Evolutionary conservation across 2,888 invertebrate genomes (phyloP).

Genomic region (Miltochrista miniata): DNA sequence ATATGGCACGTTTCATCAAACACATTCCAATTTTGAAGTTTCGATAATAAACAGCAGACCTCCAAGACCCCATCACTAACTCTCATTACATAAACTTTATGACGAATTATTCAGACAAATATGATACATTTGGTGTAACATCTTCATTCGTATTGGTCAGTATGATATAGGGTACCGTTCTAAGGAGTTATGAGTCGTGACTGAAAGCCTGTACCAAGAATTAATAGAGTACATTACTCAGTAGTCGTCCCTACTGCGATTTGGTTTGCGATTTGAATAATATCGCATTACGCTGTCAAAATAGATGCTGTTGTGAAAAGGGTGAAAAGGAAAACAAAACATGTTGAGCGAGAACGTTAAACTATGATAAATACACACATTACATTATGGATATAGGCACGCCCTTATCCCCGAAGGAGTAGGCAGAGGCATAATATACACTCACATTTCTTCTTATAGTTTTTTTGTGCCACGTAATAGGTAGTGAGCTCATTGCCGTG

Average conservation of each 20-base stretch:
- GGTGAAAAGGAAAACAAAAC: background rate
- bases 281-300: background rate
- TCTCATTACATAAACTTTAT: background rate
- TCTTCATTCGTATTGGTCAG: constrained; percentile 46
- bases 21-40: background rate
- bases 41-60: background rate
- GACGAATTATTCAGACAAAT: constrained; percentile 23
- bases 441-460: too few species aligned
- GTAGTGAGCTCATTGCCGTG: too few species aligned
- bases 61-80: too few species aligned
- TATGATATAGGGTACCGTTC: constrained; percentile 45
- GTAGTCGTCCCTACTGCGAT: constrained; percentile 3
- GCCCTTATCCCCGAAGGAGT: too few species aligned
- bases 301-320: background rate
- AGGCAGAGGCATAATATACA: too few species aligned
- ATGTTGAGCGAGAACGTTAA: too few species aligned
- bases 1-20: too few species aligned
- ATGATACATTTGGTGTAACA: constrained; percentile 13
- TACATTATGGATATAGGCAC: too few species aligned
- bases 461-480: too few species aligned
- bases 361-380: too few species aligned
- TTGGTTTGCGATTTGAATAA: constrained; percentile 6
- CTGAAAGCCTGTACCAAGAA: constrained; percentile 21
- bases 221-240: constrained; percentile 23
- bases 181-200: constrained; percentile 42